Percentiles rank a stretch among this genome's conserved stretches.
These are phyloP conservation scores for Loriculus beryllinus DNA, from an alignment of 2,797 vertebrate species.

Conservation along the genomic window DNA sequence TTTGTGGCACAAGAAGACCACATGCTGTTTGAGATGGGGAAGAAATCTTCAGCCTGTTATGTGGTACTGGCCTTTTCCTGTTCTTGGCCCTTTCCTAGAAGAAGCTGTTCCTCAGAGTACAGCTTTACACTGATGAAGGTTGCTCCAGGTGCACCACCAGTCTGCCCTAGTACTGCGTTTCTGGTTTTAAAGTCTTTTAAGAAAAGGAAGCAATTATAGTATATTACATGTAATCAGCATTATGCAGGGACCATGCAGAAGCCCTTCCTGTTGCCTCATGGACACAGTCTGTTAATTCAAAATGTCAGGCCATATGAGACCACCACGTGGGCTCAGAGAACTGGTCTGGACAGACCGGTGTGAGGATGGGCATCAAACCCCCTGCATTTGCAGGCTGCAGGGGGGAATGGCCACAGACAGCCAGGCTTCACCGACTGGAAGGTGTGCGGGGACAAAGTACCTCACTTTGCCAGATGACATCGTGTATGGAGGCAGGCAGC, in stretches of 20 bases:
- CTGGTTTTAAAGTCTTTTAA: neutral
- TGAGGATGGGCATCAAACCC: rapidly evolving
- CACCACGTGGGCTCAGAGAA: rapidly evolving
- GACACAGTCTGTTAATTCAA: neutral
- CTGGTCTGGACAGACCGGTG: rapidly evolving
- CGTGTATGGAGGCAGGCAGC: no score
- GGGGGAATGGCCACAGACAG: rapidly evolving
- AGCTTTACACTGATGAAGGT: neutral
- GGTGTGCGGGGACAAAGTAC: rapidly evolving
- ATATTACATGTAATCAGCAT: neutral
- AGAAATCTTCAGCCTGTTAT: neutral
- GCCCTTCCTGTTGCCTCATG: neutral
- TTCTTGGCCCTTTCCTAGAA: neutral
- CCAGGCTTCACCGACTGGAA: neutral
- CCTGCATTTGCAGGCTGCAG: neutral
- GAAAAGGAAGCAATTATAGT: neutral
- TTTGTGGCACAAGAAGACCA: neutral
- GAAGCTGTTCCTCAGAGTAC: neutral
- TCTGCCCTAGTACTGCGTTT: neutral
- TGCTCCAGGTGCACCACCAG: no score
- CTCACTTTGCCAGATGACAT: neutral
- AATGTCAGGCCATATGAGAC: rapidly evolving
- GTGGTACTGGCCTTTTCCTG: neutral
- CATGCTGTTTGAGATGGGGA: neutral
- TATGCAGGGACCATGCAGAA: neutral